Evolutionary conservation across 2,113 vertebrate species (phyloP).

Genomic region (Tylochromis polylepis): DNA sequence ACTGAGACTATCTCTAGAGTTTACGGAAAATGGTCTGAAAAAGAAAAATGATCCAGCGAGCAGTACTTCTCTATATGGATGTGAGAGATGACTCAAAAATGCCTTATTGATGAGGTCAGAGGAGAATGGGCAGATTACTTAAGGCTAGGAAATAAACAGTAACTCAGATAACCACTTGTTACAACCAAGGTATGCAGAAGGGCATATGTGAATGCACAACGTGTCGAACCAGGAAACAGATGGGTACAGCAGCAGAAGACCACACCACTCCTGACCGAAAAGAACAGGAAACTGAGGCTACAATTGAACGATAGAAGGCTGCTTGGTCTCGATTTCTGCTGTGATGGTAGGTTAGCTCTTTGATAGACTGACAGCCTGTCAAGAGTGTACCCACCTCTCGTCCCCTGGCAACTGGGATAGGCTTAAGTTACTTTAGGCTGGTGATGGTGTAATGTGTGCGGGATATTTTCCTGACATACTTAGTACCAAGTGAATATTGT

Average conservation of each 20-base stretch:
- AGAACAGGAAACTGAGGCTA: neutral
- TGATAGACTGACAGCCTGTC: rapidly evolving
- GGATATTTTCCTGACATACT: too few species aligned
- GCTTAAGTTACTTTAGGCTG: too few species aligned
- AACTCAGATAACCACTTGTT: neutral
- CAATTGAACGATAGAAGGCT: rapidly evolving
- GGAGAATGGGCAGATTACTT: neutral
- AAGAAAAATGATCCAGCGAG: neutral
- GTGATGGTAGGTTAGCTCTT: rapidly evolving
- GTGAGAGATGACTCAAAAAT: neutral
- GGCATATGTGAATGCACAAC: neutral
- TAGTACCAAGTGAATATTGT: too few species aligned
- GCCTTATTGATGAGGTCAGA: neutral
- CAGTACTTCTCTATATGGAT: neutral
- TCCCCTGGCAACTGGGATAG: too few species aligned
- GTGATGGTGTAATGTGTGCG: too few species aligned
- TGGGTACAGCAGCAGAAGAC: neutral
- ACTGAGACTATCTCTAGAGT: neutral
- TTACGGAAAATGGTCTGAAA: neutral
- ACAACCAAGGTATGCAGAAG: neutral
- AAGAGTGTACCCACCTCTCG: too few species aligned
- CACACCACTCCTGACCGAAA: neutral
- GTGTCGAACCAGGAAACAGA: neutral
- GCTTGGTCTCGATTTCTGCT: neutral
- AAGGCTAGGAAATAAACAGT: neutral